Percentiles rank a stretch among this genome's conserved stretches.
Conservation (phyloP, 2,797 vertebrate genomes). For the Amphiprion clarkii region DNA sequence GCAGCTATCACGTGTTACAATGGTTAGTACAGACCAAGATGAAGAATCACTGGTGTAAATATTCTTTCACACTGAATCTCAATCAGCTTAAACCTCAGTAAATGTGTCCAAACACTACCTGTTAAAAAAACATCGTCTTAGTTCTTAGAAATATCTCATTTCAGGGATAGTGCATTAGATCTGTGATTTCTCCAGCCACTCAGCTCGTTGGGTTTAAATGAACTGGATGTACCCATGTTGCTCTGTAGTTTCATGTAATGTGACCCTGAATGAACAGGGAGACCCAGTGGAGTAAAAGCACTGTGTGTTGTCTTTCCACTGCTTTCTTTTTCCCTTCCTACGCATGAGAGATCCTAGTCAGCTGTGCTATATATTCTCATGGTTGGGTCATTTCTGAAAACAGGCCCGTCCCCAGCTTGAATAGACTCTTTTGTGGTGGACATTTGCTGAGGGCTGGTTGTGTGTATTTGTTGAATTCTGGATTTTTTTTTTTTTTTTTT, state of each 20-base stretch:
- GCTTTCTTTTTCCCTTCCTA: constrained; percentile 60
- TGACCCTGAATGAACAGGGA: constrained; percentile 70
- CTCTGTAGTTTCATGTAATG: constrained; percentile 54
- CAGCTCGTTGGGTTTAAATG: constrained; percentile 52
- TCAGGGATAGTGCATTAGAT: not conserved
- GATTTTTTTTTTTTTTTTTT: not conserved
- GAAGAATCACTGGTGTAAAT: constrained; percentile 10
- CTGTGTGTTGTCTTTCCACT: constrained; percentile 8
- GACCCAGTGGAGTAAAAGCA: constrained; percentile 63
- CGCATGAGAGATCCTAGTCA: constrained; percentile 77
- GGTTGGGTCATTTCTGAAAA: constrained; percentile 47
- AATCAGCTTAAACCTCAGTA: not conserved
- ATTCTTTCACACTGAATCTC: not conserved
- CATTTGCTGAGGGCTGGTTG: constrained; percentile 54
- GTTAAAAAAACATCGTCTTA: constrained; percentile 1
- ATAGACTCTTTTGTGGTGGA: constrained; percentile 50
- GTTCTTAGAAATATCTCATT: constrained; percentile 5
- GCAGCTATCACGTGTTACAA: constrained; percentile 7
- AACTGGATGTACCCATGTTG: constrained; percentile 58
- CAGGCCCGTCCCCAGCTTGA: constrained; percentile 51
- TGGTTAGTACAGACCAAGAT: not conserved
- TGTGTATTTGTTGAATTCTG: constrained; percentile 37
- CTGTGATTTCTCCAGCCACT: constrained; percentile 10
- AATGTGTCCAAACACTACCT: not conserved
- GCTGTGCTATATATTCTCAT: constrained; percentile 62